Conservation (phyloP, 2,113 vertebrate genomes). For the Perca schrenkii region DNA sequence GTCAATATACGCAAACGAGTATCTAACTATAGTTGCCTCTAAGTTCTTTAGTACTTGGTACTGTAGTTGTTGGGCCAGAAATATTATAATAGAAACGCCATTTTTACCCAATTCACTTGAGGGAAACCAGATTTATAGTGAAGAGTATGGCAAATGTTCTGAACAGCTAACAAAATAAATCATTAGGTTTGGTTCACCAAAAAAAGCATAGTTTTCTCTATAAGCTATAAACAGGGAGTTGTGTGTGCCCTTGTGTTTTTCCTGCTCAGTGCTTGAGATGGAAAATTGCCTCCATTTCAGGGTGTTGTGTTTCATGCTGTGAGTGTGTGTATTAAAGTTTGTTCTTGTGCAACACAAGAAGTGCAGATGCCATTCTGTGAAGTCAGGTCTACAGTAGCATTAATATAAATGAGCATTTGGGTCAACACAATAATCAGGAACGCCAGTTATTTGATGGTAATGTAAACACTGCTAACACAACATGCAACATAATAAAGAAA, state of each 20-base stretch:
- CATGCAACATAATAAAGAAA: neutral
- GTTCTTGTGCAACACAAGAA: neutral
- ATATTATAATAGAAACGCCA: neutral
- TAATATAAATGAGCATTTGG: slow-evolving; percentile 36
- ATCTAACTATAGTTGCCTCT: neutral
- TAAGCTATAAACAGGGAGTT: neutral
- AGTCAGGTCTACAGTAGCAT: slow-evolving; percentile 21
- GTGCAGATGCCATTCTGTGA: slow-evolving; percentile 18
- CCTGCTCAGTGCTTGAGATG: neutral
- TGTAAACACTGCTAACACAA: slow-evolving; percentile 1
- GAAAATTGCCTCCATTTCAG: slow-evolving; percentile 7
- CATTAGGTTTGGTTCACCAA: slow-evolving; percentile 1
- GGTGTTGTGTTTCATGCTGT: slow-evolving; percentile 12
- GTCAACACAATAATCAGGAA: slow-evolving; percentile 14
- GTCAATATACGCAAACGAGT: neutral
- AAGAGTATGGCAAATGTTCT: neutral
- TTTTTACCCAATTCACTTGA: neutral
- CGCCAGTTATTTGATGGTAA: slow-evolving; percentile 14
- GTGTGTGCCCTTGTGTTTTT: slow-evolving; percentile 7
- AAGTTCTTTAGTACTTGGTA: neutral
- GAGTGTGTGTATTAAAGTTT: slow-evolving; percentile 10
- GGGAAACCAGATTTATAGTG: neutral
- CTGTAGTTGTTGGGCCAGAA: neutral
- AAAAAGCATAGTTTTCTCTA: slow-evolving; percentile 17
- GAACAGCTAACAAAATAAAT: neutral